These are phyloP conservation scores for Drosophila tripunctata DNA, from an alignment of 2,888 invertebrate genomes.

Conservation along the genomic window DNA sequence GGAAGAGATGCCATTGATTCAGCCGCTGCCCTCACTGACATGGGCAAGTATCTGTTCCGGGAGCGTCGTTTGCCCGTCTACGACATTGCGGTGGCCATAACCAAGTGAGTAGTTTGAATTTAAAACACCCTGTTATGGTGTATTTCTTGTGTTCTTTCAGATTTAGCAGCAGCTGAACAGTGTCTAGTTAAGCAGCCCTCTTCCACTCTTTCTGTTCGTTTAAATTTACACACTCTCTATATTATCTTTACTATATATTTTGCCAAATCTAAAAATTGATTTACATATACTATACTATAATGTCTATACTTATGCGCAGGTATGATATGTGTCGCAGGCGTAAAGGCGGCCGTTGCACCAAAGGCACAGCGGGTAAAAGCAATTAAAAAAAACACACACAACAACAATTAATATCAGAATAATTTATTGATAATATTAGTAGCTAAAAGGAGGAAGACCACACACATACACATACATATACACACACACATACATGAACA, in stretches of 20 bases:
- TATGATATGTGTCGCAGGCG: slow-evolving; percentile 99
- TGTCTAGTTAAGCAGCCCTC: slow-evolving; percentile 27
- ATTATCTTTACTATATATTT: slow-evolving; percentile 4
- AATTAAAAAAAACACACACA: slow-evolving; percentile 32
- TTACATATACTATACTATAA: slow-evolving; percentile 28
- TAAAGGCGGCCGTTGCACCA: slow-evolving; percentile 98
- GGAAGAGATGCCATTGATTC: slow-evolving; percentile 97
- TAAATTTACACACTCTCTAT: no score
- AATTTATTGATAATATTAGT: slow-evolving; percentile 24
- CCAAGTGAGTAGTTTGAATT: slow-evolving; percentile 90
- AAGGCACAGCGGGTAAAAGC: slow-evolving; percentile 98
- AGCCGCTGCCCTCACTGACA: slow-evolving; percentile 96
- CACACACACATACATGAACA: slow-evolving; percentile 36
- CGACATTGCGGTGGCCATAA: slow-evolving; percentile 97
- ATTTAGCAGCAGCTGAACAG: slow-evolving; percentile 50
- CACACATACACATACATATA: slow-evolving; percentile 35
- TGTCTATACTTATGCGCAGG: slow-evolving; percentile 86
- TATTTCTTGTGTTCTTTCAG: slow-evolving; percentile 60
- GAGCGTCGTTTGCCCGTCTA: slow-evolving; percentile 97
- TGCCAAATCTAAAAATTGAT: slow-evolving; percentile 25
- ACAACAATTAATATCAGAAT: slow-evolving; percentile 29
- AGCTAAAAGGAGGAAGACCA: slow-evolving; percentile 34
- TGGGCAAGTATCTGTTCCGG: slow-evolving; percentile 98
- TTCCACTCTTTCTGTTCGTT: slow-evolving; percentile 3
- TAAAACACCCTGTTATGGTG: slow-evolving; percentile 12